Conservation (phyloP, 2,797 vertebrate species). For the Anas capensis region DNA sequence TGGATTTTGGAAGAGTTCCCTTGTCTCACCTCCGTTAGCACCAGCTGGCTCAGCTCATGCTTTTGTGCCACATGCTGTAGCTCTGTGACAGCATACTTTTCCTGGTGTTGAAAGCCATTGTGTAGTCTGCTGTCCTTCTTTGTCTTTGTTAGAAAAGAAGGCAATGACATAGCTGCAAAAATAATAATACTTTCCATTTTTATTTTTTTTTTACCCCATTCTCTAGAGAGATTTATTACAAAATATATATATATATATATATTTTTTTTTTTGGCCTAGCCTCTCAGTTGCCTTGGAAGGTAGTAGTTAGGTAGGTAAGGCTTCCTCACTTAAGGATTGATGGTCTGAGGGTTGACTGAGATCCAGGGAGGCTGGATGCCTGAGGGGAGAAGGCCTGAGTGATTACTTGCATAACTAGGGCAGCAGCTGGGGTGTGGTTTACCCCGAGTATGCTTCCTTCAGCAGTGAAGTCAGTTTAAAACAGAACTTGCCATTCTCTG, state of each 20-base stretch:
- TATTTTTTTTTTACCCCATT: neutral
- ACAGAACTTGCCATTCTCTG: neutral
- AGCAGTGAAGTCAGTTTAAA: neutral
- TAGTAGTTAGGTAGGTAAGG: neutral
- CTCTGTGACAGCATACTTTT: neutral
- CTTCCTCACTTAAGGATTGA: rapidly evolving
- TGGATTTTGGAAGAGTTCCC: neutral
- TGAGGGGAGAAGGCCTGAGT: neutral
- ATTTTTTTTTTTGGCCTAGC: rapidly evolving
- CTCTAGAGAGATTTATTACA: neutral
- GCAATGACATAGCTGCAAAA: neutral
- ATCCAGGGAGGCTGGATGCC: neutral
- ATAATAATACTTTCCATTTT: neutral
- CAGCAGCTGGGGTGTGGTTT: neutral
- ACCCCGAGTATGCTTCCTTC: neutral
- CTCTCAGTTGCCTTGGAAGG: neutral
- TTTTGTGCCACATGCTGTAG: rapidly evolving
- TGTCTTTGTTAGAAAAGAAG: neutral
- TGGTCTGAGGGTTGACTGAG: neutral
- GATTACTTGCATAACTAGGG: neutral
- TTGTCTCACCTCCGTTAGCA: neutral
- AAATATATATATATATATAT: neutral
- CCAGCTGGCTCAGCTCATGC: neutral
- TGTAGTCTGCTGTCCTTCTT: neutral
- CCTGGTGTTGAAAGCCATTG: neutral